Evolutionary conservation across 2,888 invertebrate species (phyloP), one percentile per base, ranked within the genome.

Genomic region (Brenthis hecate): DNA sequence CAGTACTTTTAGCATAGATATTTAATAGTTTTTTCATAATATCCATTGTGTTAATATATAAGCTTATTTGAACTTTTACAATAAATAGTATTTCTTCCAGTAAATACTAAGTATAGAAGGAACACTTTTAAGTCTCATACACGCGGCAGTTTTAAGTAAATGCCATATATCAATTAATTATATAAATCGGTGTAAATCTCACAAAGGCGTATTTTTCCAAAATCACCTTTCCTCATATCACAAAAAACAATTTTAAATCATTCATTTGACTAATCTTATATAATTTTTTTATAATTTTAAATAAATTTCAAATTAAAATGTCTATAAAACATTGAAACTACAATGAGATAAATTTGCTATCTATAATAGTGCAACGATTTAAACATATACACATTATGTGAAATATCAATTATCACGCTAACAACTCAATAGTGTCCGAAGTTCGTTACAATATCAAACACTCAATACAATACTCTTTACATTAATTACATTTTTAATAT

Each of bases 91-190:
- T 14, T 13, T 19, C 3, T 6, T 60, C 16, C 28, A 50, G 23
- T 53, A 53, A 19, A 72, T 66, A 61, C 55, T 69, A 68, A 63
- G 48, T 64, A 56, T 28, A 47, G 13, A 66, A 56, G 61, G 55
- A 67, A 65, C 36, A 54, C 14, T 50, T 19, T 19, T 19, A 70
- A 70, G 65, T 70, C 47, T 54, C 55, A 56, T 70, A 74, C 75
- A 74, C 78, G 64, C 73, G 57, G 71, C 69, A 72, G 63, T 64
- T 48, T 36, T 64, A 57, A 63, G 50, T 73, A 73, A 73, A 73
- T 73, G 72, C 72, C 65, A 73, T 23, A 65, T 56, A 67, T 50
- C 48, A 58, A 19, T 62, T 28, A 54, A 28, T 43, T 16, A 70
- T 66, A 19, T 63, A 63, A 51, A 50, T 56, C 32, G 50, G 50